Evolutionary conservation across 2,113 vertebrate species (phyloP), one percentile per base, ranked within the genome.

Genomic region (Butorides virescens): DNA sequence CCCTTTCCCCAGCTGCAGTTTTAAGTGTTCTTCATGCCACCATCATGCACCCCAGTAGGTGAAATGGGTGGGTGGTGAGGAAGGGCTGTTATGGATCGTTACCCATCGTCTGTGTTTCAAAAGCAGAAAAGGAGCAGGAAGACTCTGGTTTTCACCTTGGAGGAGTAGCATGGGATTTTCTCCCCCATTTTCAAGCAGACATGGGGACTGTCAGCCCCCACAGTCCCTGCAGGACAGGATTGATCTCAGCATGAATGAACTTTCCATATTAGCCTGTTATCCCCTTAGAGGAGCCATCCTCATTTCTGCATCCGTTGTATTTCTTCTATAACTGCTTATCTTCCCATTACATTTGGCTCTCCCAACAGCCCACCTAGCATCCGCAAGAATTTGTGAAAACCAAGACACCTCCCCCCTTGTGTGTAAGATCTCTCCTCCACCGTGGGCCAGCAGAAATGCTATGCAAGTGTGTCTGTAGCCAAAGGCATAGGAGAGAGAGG

Each of bases 251-350:
- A 7, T 1, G 16, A 39, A 39, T 34, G 36, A 59, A 19, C 4
- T 42, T 49, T 37, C 50, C 47, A 0, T 58, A 10, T 0, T 1
- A 26, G 7, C 13, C 21, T 66, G 11, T 58, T 46, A 16, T 23
- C 13, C 34, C 11, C 23, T 62, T 20, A 62, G 46, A 73, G 68
- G 10, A 86, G 4, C 9, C 46, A 63, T 20, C 30, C 34, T 67
- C 6, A 3, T 11, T 18, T 81, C 55, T 59, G 2, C 46, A 16
- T 13, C 73, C 50, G 29, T 10, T 67, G 1, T 16, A 15, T 73
- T 68, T 83, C 58, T 72, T 70, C 67, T 37, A 4, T 9, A 67
- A 42, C 26, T 75, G 2, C 3, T 75, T 10, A 32, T 68, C 52
- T 81, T 79, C n/a, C 61, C 6, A 13, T 15, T 1, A 0, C 16